Conservation (phyloP, 2,888 invertebrate genomes). For the Tachina lurida region DNA sequence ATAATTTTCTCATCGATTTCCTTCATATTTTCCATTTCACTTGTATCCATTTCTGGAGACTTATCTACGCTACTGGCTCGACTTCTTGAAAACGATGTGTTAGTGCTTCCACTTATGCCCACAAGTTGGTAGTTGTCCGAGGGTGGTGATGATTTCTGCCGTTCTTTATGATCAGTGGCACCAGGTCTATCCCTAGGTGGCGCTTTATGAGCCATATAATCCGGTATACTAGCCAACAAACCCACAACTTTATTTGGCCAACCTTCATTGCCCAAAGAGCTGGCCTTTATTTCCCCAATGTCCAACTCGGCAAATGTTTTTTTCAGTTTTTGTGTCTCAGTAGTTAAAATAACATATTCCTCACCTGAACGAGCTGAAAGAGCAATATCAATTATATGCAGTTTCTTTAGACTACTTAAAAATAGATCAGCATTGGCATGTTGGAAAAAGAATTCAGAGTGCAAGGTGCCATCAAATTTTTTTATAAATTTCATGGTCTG, state of each 20-base stretch:
- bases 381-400: constrained; percentile 78
- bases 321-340: constrained; percentile 88
- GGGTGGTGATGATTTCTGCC: constrained; percentile 63
- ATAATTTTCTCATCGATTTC: constrained; percentile 78
- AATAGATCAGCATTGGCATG: constrained; percentile 91
- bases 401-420: constrained; percentile 79
- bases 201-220: constrained; percentile 78
- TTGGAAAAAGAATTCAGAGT: constrained; percentile 92
- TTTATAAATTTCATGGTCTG: constrained; percentile 87
- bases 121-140: constrained; percentile 80
- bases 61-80: constrained; percentile 81
- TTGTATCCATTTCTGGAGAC: constrained; percentile 85
- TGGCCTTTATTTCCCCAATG: constrained; percentile 84
- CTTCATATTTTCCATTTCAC: constrained; percentile 84
- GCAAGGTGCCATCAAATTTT: constrained; percentile 84
- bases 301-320: constrained; percentile 94
- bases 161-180: constrained; percentile 71
- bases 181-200: constrained; percentile 75
- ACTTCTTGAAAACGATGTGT: constrained; percentile 76
- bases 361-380: constrained; percentile 85
- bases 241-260: constrained; percentile 81
- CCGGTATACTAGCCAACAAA: constrained; percentile 80
- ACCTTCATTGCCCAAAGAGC: constrained; percentile 77
- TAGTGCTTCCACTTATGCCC: constrained; percentile 75
- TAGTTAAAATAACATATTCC: constrained; percentile 88